Evolutionary conservation across 2,888 invertebrate genomes (phyloP).

Genomic region (Andrena bicolor): DNA sequence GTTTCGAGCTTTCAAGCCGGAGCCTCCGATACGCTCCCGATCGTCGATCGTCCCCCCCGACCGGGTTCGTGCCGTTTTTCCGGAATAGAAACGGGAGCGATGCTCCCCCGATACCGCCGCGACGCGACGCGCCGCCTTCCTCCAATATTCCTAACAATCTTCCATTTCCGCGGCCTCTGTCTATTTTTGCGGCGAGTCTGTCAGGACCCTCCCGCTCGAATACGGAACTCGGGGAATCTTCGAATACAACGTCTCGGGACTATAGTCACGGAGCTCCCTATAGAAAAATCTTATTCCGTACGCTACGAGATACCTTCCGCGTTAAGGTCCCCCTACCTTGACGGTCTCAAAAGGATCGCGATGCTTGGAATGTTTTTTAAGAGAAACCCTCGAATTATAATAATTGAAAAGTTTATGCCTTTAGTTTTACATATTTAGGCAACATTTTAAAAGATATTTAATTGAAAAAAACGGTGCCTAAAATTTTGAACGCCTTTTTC

Average conservation of each 20-base stretch:
- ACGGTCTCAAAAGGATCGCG: no score
- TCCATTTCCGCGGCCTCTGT: not conserved
- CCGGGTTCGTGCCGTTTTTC: not conserved
- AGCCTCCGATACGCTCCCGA: not conserved
- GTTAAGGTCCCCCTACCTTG: no score
- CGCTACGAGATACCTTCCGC: no score
- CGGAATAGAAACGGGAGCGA: slow-evolving; percentile 1
- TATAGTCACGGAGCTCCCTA: not conserved
- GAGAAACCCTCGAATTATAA: no score
- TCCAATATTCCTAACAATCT: slow-evolving; percentile 19
- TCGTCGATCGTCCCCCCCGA: slow-evolving; percentile 6
- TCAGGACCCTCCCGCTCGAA: not conserved
- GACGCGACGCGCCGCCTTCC: not conserved
- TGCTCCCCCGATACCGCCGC: slow-evolving; percentile 5
- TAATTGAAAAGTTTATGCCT: no score
- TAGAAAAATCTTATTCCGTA: not conserved
- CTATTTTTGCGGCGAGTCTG: slow-evolving; percentile 9
- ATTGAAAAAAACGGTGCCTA: no score
- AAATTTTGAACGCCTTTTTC: no score
- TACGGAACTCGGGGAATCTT: not conserved
- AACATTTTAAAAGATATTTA: no score
- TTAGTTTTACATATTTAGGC: no score
- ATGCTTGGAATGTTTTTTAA: no score
- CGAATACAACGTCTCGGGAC: not conserved
- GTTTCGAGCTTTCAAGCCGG: slow-evolving; percentile 3